Base-by-base conservation (phyloP, 2,888 invertebrate species). In the Ormia ochracea region DNA sequence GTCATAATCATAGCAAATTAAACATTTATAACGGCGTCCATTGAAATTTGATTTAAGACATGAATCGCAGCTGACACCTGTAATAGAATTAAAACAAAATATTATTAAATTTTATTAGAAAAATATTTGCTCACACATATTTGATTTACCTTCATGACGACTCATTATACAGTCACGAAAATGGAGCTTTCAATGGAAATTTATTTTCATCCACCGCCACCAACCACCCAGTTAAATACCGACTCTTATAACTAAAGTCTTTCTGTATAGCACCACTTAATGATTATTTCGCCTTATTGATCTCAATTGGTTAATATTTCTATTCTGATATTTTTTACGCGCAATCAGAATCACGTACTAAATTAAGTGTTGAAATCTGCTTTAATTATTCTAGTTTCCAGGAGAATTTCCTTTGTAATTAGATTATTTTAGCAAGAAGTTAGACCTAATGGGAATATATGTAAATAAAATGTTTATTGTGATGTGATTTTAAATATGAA, bases 11-110 rank as follows among this genome's bases (percentile, higher is more conserved):
- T 97, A 98, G 92, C 99, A 99, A 88, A 98, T 95, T 90, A 99
- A 93, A 92, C 99, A 99, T 93, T 99, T 99, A 92, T 98, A 99
- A 87, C 99, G 94, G 90, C 97, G 94, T 87, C 98, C 98, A 91
- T 96, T 93, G 91, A 99, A 99, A 91, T 98, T 98, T 90, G 96
- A 96, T 92, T 97, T 97, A 91, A 97, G 93, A 93, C 99, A 99
- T 89, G 97, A 96, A 94, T 99, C 99, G 94, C 99, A 99, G 93
- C 98, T 98, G 90, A 99, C 98, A 92, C 98, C 99, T 97, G 90
- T 83, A 21, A 23, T 10, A 10, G 23, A 43, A 80, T 81, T 48
- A 73, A 83, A 84, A 28, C n/a, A n/a, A n/a, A n/a, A 7, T 19
- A 26, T 7, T 9, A 21, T 19, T 65, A 50, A 7, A 38, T 4